A percentile compares a stretch with the other conserved stretches of the same genome.
These are phyloP conservation scores for Sinotaia quadrata DNA, from an alignment of 2,888 invertebrate species.

Conservation along the genomic window DNA sequence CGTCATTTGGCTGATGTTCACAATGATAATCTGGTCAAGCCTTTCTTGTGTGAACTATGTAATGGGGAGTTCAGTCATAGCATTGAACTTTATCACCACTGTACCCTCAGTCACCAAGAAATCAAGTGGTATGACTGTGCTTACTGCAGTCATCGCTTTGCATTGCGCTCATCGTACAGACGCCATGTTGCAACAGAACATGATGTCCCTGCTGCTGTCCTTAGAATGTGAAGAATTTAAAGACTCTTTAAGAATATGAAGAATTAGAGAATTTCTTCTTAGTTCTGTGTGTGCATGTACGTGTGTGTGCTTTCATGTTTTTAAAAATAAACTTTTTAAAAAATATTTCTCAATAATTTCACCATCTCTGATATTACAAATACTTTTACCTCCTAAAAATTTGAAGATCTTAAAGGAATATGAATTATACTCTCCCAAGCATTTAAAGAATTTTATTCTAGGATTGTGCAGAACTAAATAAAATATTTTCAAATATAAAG, in stretches of 20 bases:
- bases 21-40: conserved; percentile 7
- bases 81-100: conserved; percentile 22
- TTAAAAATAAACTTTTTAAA: too few species aligned
- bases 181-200: conserved; percentile 23
- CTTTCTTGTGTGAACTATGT: conserved; percentile 23
- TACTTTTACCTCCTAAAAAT: too few species aligned
- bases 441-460: too few species aligned
- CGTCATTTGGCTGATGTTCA: conserved; percentile 24
- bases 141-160: conserved; percentile 24
- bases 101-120: conserved; percentile 5
- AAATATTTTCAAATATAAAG: too few species aligned
- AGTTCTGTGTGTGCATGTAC: too few species aligned
- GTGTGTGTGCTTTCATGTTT: too few species aligned
- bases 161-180: conserved; percentile 23
- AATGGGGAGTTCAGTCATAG: conserved; percentile 21
- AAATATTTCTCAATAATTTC: too few species aligned
- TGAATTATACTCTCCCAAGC: too few species aligned
- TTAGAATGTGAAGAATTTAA: conserved; percentile 12
- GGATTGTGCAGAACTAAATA: too few species aligned
- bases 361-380: too few species aligned
- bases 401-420: too few species aligned
- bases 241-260: neutral
- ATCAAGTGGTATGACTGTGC: conserved; percentile 26
- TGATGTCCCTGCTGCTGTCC: conserved; percentile 20
- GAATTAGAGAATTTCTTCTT: too few species aligned